Percentiles rank a stretch among this genome's conserved stretches.
These are phyloP conservation scores for Dasyornis broadbenti DNA, from an alignment of 2,113 vertebrate species.

Conservation along the genomic window DNA sequence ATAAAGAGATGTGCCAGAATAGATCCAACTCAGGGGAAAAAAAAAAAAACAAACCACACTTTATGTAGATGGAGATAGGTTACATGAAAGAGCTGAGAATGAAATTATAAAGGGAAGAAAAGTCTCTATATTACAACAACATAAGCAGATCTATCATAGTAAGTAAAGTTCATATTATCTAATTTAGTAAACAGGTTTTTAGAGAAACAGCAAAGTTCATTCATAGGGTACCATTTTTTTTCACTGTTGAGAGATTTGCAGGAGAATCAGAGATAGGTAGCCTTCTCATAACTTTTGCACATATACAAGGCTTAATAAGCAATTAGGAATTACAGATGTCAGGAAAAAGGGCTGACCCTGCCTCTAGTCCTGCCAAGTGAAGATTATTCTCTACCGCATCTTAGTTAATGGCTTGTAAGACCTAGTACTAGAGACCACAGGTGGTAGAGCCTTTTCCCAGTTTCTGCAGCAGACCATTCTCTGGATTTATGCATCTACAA, in stretches of 20 bases:
- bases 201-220: neutral
- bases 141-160: neutral
- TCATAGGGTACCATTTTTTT: neutral
- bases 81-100: neutral
- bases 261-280: neutral
- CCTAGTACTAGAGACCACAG: neutral
- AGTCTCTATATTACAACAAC: neutral
- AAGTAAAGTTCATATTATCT: neutral
- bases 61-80: neutral
- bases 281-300: neutral
- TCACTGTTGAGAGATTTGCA: neutral
- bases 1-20: neutral
- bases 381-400: neutral
- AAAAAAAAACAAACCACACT: accelerated
- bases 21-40: neutral
- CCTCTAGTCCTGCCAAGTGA: neutral
- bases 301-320: neutral
- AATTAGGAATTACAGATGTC: neutral
- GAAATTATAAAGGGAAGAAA: neutral
- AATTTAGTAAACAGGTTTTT: neutral
- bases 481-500: neutral
- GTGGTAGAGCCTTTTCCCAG: neutral
- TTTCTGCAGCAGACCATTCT: neutral
- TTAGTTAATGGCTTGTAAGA: neutral
- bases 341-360: neutral